Evolutionary conservation across 2,888 invertebrate species (phyloP), one percentile per base, ranked within the genome.

Genomic region (Pegoplata infirma): DNA sequence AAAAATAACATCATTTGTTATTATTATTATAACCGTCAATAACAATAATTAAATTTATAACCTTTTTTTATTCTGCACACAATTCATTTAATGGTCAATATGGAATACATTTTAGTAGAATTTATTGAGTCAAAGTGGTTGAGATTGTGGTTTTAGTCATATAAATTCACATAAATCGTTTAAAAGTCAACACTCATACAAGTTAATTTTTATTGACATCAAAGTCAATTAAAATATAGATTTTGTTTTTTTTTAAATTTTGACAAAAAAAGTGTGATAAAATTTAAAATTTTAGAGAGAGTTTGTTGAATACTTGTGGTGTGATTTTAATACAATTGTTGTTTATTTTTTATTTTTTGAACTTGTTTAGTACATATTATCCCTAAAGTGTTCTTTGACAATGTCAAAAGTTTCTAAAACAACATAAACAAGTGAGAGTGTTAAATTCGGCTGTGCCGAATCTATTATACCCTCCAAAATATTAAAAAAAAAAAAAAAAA

Each of bases 31-130:
- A 69, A 59, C 63, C 64, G 58, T 69, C 75, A 69, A 76, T 69
- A 76, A 53, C 63, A 58, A 59, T 76, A 76, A 76, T 76, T 76
- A 23, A 56, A 76, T 76, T 76, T 76, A 69, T 76, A 64, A 23
- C 58, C 51, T 32, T 56, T 51, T 32, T 32, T 10, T 53, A 46
- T 36, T 25, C 4, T 59, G 16, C 14, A 59, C 21, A 59, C 64
- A 76, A 69, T 58, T 76, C 40, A 69, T 64, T 69, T 51, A 32
- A 51, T 36, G 63, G 49, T 69, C 64, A 49, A 53, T 16, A 69
- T 32, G 51, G 44, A 46, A 58, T 46, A 21, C 23, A 64, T 44
- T 69, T 69, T 23, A 16, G 10, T 32, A 32, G 10, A 32, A 32
- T 32, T 32, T 32, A 19, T 46, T 25, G 25, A 23, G 61, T 46